Percentiles rank a stretch among this genome's conserved stretches.
Conservation (phyloP, 2,113 vertebrate genomes). For the Phylloscopus trochiloides region DNA sequence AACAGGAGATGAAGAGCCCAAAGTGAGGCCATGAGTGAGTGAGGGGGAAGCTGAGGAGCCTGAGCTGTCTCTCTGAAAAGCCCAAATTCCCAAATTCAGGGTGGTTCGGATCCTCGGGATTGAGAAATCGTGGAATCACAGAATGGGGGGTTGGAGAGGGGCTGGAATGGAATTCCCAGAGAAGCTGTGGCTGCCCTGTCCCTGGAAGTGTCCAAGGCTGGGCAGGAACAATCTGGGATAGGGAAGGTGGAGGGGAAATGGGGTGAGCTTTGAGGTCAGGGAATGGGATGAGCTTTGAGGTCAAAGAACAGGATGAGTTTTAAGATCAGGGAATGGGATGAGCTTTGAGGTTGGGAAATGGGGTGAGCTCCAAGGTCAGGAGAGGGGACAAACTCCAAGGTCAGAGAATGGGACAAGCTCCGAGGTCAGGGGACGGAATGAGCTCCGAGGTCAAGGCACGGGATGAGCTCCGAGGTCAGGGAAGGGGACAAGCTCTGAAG, state of each 20-base stretch:
- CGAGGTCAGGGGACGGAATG: fast-evolving
- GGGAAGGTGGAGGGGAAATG: not conserved
- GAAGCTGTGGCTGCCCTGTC: not conserved
- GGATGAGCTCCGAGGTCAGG: no score
- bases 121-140: not conserved
- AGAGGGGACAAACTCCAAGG: fast-evolving
- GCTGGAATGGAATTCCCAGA: not conserved
- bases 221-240: not conserved
- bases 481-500: not conserved
- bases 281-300: not conserved
- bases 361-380: fast-evolving
- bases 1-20: not conserved
- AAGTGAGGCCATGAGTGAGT: fast-evolving
- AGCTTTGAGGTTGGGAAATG: fast-evolving
- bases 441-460: not conserved
- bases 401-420: not conserved
- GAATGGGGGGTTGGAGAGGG: not conserved
- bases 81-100: not conserved
- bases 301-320: fast-evolving
- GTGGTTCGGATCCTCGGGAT: not conserved
- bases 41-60: not conserved
- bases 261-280: not conserved
- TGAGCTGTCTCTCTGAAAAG: not conserved
- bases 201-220: not conserved
- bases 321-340: fast-evolving